A percentile compares a stretch with the other conserved stretches of the same genome.
phyloP scores from a whole-genome alignment of 2,888 invertebrate genomes.

The Sericinus montela region DNA sequence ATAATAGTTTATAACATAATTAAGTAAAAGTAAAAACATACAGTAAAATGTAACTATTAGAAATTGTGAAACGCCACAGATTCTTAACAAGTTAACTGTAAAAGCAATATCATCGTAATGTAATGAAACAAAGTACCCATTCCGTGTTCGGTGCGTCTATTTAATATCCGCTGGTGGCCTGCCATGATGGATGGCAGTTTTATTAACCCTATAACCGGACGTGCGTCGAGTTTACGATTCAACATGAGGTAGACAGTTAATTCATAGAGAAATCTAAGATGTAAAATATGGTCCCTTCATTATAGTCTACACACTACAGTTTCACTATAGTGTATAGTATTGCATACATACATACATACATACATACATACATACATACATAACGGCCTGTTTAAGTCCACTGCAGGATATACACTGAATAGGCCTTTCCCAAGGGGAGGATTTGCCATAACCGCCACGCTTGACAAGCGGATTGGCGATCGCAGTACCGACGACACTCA shows the following conservation, averaged over 20 bases:
- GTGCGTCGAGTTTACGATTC: slow-evolving; percentile 42
- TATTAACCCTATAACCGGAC: slow-evolving; percentile 50
- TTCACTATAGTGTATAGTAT: too few species aligned
- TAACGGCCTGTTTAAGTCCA: too few species aligned
- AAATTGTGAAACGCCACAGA: slow-evolving; percentile 3
- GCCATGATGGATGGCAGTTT: slow-evolving; percentile 61
- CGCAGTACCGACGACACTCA: too few species aligned
- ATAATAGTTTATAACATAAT: too few species aligned
- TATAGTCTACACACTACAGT: too few species aligned
- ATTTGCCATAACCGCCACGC: too few species aligned
- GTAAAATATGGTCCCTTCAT: slow-evolving; percentile 24
- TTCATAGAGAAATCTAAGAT: slow-evolving; percentile 36
- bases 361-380: too few species aligned
- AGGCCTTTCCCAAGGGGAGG: too few species aligned
- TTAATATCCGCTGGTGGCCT: slow-evolving; percentile 68
- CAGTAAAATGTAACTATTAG: neutral
- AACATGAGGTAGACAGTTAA: slow-evolving; percentile 34
- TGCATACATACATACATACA: too few species aligned
- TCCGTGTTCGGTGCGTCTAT: slow-evolving; percentile 64
- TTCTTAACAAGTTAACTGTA: slow-evolving; percentile 13
- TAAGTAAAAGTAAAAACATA: too few species aligned
- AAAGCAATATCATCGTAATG: slow-evolving; percentile 47
- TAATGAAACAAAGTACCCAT: slow-evolving; percentile 55
- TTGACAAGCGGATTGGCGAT: too few species aligned
- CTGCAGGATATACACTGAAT: too few species aligned